Evolutionary conservation across 2,888 invertebrate species (phyloP), one percentile per base, ranked within the genome.

Genomic region (Drosophila paucipuncta): DNA sequence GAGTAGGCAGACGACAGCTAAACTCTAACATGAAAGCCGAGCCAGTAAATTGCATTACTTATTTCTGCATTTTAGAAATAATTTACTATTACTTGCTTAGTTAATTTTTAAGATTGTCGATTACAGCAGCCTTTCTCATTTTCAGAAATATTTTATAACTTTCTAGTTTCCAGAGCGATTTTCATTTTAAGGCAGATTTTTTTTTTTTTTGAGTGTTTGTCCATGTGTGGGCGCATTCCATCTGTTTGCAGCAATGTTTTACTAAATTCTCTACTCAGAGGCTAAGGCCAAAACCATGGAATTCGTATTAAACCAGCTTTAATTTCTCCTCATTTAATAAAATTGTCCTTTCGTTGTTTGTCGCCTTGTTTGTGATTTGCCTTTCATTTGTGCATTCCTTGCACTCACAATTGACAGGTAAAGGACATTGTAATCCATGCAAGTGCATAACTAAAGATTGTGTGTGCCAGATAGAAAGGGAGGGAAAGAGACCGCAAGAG

Each of bases 251-350:
- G 33, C 28, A 35, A 55, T 35, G 33, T 54, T 49, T 11, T 39
- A 59, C 63, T 59, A 47, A 31, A 63, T 47, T 47, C 71, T 60
- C 37, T 43, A 31, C 53, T 52, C 60, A 53, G 33, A 65, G 35
- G 53, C n/a, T 11, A 50, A 39, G 31, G 54, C 30, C 31, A 63
- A 72, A 80, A 54, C 60, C 72, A 73, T 58, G 50, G 53, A 68
- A 70, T 73, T 65, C 64, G 58, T 69, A 68, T 60, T 55, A 55
- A 69, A 54, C 63, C 66, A 61, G 80, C 71, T 85, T 73, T 71
- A 70, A 71, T 87, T 76, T 74, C 65, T 65, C 80, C 63, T 68
- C 58, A 78, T 75, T 78, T 78, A 76, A 72, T 76, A 71, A 37
- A 68, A 76, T 73, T 68, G 73, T 72, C n/a, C 55, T 69, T 70